phyloP scores from a whole-genome alignment of 2,113 vertebrate genomes.

The Podocnemis expansa region DNA sequence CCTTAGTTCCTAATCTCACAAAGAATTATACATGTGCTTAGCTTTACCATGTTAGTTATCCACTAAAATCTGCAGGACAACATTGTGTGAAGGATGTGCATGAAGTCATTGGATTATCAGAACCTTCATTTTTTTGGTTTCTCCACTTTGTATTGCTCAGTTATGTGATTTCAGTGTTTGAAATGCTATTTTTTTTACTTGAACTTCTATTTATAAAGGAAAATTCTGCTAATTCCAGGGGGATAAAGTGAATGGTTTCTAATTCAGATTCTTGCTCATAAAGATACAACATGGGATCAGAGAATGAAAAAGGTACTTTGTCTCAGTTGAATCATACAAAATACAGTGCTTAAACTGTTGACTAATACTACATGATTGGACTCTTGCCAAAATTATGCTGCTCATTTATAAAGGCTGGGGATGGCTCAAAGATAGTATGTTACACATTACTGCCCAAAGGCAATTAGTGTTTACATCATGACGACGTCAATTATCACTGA shows the following conservation, averaged over 20 bases:
- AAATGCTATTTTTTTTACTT: accelerated
- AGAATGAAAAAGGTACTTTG: not conserved
- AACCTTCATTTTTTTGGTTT: not conserved
- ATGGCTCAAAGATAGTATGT: not conserved
- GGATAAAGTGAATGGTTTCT: accelerated
- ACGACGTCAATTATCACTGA: conserved; percentile 38
- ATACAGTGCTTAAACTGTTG: not conserved
- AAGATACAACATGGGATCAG: accelerated
- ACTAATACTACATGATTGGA: not conserved
- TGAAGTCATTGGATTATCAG: accelerated
- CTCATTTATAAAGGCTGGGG: not conserved
- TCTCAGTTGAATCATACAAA: accelerated
- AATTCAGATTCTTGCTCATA: not conserved
- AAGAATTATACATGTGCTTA: not conserved
- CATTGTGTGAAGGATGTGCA: not conserved
- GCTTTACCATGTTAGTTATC: not conserved
- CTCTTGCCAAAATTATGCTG: not conserved
- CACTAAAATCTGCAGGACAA: not conserved
- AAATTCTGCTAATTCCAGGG: accelerated
- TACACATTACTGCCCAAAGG: conserved; percentile 1
- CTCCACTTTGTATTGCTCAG: accelerated
- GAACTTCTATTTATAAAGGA: not conserved
- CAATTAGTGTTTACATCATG: not conserved
- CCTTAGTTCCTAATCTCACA: not conserved
- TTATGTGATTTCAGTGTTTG: accelerated